These are phyloP conservation scores for Panthera tigris DNA, from an alignment of 2,113 vertebrate species.

Conservation along the genomic window DNA sequence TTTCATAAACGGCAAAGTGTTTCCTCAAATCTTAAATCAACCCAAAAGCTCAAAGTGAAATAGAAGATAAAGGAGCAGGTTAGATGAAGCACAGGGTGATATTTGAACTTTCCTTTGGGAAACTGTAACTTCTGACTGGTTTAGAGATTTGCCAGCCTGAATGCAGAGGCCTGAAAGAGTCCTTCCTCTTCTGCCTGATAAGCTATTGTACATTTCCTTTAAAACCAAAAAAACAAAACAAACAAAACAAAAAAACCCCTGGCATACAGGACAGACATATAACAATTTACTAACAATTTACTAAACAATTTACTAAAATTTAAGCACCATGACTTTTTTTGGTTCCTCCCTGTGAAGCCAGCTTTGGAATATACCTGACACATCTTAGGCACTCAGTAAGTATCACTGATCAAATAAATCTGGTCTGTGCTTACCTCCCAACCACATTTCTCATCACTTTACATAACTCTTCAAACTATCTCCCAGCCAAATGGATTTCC, in stretches of 20 bases:
- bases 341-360: background rate
- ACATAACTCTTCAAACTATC: slow-evolving; percentile 10
- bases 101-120: slow-evolving; percentile 28
- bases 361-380: background rate
- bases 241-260: background rate
- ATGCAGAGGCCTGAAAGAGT: background rate
- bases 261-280: slow-evolving; percentile 5
- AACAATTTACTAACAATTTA: slow-evolving; percentile 13
- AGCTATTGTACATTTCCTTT: slow-evolving; percentile 31
- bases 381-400: background rate
- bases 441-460: background rate
- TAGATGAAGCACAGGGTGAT: background rate
- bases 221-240: slow-evolving; percentile 23
- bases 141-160: slow-evolving; percentile 27
- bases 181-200: background rate
- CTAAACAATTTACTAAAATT: slow-evolving; percentile 33
- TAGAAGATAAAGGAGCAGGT: slow-evolving; percentile 24
- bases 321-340: background rate
- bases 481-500: background rate
- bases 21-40: slow-evolving; percentile 34
- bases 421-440: slow-evolving; percentile 20
- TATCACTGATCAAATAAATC: slow-evolving; percentile 38
- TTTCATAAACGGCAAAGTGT: slow-evolving; percentile 40
- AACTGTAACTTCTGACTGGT: background rate
- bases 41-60: slow-evolving; percentile 31